Percentiles rank a stretch among this genome's conserved stretches.
These are phyloP conservation scores for Dromococcyx pavoninus DNA, from an alignment of 2,797 vertebrate species.

Conservation along the genomic window DNA sequence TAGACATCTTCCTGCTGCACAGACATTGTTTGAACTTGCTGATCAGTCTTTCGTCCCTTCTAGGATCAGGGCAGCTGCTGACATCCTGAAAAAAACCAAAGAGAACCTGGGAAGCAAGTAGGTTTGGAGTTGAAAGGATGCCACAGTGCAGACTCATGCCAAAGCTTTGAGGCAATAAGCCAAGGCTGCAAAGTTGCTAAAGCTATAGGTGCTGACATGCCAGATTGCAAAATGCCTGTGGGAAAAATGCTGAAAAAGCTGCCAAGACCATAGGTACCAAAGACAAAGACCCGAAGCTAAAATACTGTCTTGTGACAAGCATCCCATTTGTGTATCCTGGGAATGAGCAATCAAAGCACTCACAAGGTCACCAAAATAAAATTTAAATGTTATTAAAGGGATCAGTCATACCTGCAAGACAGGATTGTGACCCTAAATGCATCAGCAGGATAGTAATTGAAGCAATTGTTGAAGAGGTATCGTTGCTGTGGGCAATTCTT, in stretches of 20 bases:
- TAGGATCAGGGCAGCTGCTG: conserved; percentile 44
- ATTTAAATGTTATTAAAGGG: neutral
- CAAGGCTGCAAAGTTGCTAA: conserved; percentile 45
- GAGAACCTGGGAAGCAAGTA: conserved; percentile 51
- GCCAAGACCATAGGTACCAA: conserved; percentile 9
- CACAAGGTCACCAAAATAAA: neutral
- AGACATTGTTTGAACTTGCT: conserved; percentile 50
- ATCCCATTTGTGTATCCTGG: neutral
- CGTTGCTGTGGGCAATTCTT: neutral
- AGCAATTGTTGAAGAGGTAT: neutral
- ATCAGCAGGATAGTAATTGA: neutral
- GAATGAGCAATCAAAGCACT: neutral
- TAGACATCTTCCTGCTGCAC: conserved; percentile 50
- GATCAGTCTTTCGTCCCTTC: conserved; percentile 10
- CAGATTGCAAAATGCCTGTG: conserved; percentile 29
- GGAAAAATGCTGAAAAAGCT: conserved; percentile 17
- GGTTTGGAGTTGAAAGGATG: conserved; percentile 54
- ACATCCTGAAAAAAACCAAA: conserved; percentile 36
- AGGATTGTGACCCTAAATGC: neutral
- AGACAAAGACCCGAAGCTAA: neutral
- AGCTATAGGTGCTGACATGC: conserved; percentile 29
- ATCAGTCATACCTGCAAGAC: neutral
- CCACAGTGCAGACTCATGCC: conserved; percentile 34
- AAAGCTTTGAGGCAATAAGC: conserved; percentile 50
- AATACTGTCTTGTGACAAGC: neutral